phyloP scores from a whole-genome alignment of 2,888 invertebrate genomes.

The Ectemnius lituratus region DNA sequence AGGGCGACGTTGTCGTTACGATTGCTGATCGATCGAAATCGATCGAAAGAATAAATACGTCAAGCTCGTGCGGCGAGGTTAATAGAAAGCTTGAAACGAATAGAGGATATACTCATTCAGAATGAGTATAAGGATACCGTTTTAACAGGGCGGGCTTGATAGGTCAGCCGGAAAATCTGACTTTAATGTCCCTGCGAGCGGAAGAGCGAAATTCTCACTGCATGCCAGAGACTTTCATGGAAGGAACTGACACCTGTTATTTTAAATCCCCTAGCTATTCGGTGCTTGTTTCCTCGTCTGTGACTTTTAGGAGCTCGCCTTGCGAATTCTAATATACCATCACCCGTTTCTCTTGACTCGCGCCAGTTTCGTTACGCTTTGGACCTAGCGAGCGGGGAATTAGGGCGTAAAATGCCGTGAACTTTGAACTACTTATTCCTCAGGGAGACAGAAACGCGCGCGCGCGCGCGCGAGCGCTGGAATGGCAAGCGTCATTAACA shows the following conservation, averaged over 20 bases:
- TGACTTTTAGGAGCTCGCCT: conserved; percentile 43
- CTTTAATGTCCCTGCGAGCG: conserved; percentile 57
- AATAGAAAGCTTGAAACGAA: too few relatives aligned
- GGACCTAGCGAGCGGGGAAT: conserved; percentile 51
- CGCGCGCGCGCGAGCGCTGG: too few relatives aligned
- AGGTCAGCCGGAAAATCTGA: conserved; percentile 71
- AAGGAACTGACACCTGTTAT: conserved; percentile 15
- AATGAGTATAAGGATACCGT: conserved; percentile 55
- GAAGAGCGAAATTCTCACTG: conserved; percentile 41
- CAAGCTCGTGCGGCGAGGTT: too few relatives aligned
- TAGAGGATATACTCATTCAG: too few relatives aligned
- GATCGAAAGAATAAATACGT: too few relatives aligned
- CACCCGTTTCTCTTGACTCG: conserved; percentile 42
- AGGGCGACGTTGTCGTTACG: too few relatives aligned
- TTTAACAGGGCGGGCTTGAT: conserved; percentile 59
- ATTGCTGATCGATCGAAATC: too few relatives aligned
- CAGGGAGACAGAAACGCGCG: neutral
- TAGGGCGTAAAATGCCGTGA: conserved; percentile 62
- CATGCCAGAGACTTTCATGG: conserved; percentile 23
- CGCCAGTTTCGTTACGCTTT: conserved; percentile 55
- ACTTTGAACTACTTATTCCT: conserved; percentile 52
- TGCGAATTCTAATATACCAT: conserved; percentile 50
- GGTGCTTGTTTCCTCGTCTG: conserved; percentile 39
- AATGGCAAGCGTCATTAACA: too few relatives aligned
- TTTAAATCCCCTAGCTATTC: conserved; percentile 15